Conservation (phyloP, 2,113 vertebrate genomes). For the Bombycilla garrulus region DNA sequence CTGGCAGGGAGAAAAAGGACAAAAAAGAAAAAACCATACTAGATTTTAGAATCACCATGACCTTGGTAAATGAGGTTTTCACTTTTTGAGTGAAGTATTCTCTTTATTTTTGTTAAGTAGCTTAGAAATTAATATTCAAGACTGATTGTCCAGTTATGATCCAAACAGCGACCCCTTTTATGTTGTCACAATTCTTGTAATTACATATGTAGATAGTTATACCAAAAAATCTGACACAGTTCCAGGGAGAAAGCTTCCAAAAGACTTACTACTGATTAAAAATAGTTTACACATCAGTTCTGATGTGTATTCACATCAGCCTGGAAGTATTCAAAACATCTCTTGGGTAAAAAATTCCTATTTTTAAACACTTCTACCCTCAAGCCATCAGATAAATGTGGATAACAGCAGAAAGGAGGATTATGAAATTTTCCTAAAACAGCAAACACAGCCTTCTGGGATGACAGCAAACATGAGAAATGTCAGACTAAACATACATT, state of each 20-base stretch:
- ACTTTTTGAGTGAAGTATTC: background rate
- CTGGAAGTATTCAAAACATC: constrained; percentile 24
- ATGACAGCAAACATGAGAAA: constrained; percentile 42
- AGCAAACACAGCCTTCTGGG: constrained; percentile 11
- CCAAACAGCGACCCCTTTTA: background rate
- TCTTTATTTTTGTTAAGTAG: background rate
- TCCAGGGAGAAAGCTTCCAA: background rate
- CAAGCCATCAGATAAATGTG: constrained; percentile 11
- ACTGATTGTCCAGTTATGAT: background rate
- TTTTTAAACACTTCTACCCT: constrained; percentile 17
- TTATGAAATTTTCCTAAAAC: constrained; percentile 37
- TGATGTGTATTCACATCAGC: background rate
- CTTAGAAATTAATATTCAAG: background rate
- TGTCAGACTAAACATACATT: constrained; percentile 62
- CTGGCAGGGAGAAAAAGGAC: background rate
- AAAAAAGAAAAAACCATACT: background rate
- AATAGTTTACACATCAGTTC: background rate
- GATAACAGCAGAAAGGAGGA: background rate
- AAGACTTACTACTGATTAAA: background rate
- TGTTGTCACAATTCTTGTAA: background rate
- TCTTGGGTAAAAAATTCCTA: background rate
- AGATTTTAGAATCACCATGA: background rate
- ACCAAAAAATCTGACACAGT: background rate
- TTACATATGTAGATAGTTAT: background rate
- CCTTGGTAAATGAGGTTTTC: background rate